Conservation (phyloP, 1,140 invertebrate species). For the Aleiodes sp. region DNA sequence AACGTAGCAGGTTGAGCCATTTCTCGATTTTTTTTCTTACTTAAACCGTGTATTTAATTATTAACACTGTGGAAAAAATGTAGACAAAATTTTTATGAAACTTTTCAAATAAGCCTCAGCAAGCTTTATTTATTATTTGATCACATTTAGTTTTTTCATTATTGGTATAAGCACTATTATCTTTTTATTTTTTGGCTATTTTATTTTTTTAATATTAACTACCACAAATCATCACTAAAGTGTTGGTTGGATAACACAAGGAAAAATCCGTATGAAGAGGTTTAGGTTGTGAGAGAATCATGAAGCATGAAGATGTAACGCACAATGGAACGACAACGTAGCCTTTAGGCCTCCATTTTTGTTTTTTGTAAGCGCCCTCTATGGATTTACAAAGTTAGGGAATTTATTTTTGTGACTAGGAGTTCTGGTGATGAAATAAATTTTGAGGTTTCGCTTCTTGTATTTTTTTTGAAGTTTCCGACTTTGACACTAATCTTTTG, state of each 20-base stretch:
- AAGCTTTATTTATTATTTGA: background rate
- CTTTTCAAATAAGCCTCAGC: background rate
- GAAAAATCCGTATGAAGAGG: background rate
- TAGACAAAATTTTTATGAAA: background rate
- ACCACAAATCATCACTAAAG: slow-evolving; percentile 10
- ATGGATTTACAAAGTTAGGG: too few species aligned
- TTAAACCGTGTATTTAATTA: background rate
- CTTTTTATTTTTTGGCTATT: too few species aligned
- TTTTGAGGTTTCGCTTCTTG: background rate
- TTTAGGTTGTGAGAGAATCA: background rate
- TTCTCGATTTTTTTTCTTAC: slow-evolving; percentile 26
- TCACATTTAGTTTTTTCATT: background rate
- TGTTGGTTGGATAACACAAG: background rate
- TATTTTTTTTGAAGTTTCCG: background rate
- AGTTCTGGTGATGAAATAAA: too few species aligned
- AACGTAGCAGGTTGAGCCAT: slow-evolving; percentile 46
- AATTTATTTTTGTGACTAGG: too few species aligned
- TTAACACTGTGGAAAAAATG: background rate
- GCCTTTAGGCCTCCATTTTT: too few species aligned
- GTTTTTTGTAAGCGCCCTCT: too few species aligned
- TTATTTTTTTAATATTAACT: slow-evolving; percentile 12
- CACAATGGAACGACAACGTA: too few species aligned
- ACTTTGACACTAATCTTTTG: background rate
- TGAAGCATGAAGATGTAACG: too few species aligned
- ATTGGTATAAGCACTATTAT: background rate